Evolutionary conservation across 2,888 invertebrate species (phyloP), one percentile per base, ranked within the genome.

Genomic region (Melanchra persicariae): DNA sequence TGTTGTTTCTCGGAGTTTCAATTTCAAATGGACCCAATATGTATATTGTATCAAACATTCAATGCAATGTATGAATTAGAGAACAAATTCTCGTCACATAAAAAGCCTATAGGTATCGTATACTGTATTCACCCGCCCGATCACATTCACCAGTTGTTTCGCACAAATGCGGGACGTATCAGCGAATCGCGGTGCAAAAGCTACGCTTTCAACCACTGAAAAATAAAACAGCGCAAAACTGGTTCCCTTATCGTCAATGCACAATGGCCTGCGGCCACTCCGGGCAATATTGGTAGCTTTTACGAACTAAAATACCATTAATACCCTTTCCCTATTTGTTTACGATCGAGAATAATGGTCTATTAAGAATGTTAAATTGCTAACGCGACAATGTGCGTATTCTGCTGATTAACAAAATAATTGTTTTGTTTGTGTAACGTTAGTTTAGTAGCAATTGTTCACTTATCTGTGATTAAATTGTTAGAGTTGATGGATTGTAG

Each of bases 261-360:
- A 91, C 91, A 92, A 92, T 92, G 89, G 69, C 26, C 19, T 64
- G 67, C 75, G 65, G 58, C 76, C 54, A 78, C 83, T 83, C 69
- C 80, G 76, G 62, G 83, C 88, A 87, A 86, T 89, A 80, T 80
- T 83, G 84, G 80, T 52, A 67, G 76, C 84, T 81, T 86, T 84
- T 84, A 84, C 90, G 89, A 90, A 92, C 88, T 91, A 83, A 90
- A 92, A 91, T 81, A 82, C 86, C 86, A 87, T 89, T 88, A 91
- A 91, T 91, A 91, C 85, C 82, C 84, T 85, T 90, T 91, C 90
- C 90, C 91, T 91, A 92, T 92, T 92, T 91, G 91, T 92, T 92
- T 92, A 92, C 87, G 92, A 89, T 80, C 87, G 84, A 61, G 78
- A 77, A 87, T 87, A 85, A 85, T 87, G 85, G 87, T 85, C 90